These are phyloP conservation scores for Drosophila guanche DNA, from an alignment of 1,140 invertebrate genomes.

Conservation along the genomic window DNA sequence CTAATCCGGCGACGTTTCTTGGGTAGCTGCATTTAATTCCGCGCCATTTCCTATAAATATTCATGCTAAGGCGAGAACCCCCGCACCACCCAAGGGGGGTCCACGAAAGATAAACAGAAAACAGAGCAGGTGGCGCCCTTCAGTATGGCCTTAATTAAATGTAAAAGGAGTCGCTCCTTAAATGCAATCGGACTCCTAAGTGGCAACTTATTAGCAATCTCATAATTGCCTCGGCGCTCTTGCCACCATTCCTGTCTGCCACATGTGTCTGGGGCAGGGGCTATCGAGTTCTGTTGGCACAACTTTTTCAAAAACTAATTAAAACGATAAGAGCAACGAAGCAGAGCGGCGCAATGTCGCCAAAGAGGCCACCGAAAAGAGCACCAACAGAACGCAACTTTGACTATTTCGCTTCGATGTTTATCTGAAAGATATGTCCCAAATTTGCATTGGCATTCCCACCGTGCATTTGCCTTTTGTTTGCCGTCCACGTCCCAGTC, in stretches of 20 bases:
- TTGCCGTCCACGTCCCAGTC: background rate
- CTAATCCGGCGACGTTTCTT: constrained; percentile 60
- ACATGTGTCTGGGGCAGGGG: no score
- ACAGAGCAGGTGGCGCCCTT: constrained; percentile 36
- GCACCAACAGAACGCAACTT: constrained; percentile 13
- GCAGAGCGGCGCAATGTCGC: constrained; percentile 35
- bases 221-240: constrained; percentile 44
- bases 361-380: constrained; percentile 39
- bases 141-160: constrained; percentile 64
- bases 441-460: constrained; percentile 47
- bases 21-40: constrained; percentile 51
- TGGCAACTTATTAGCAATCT: constrained; percentile 54
- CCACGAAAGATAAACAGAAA: constrained; percentile 57
- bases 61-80: constrained; percentile 58
- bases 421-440: constrained; percentile 52
- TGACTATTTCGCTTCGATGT: constrained; percentile 43
- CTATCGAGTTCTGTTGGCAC: constrained; percentile 18
- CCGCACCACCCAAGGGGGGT: constrained; percentile 5
- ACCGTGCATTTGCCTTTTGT: constrained; percentile 20
- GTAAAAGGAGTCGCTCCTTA: constrained; percentile 51
- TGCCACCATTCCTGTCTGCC: constrained; percentile 12
- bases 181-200: constrained; percentile 41
- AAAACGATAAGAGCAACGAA: constrained; percentile 64
- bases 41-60: constrained; percentile 70
- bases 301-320: constrained; percentile 76